Conservation (phyloP, 1,140 invertebrate species). For the Drosophila gunungcola region DNA sequence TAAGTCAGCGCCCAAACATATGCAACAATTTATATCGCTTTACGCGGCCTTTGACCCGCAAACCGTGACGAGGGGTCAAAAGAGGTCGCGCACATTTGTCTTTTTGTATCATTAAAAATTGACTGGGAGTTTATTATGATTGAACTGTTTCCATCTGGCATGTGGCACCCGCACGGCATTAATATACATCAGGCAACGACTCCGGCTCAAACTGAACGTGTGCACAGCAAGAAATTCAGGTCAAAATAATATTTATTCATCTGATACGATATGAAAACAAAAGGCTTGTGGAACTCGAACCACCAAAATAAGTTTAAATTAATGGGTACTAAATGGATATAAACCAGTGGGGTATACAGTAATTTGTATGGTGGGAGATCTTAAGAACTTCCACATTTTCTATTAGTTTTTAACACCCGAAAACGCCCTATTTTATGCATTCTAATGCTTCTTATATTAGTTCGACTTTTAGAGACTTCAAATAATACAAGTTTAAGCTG, state of each 20-base stretch:
- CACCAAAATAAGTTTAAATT: too few species aligned
- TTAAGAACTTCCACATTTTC: too few species aligned
- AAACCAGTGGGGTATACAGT: too few species aligned
- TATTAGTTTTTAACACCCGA: too few species aligned
- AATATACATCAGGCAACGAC: conserved; percentile 54
- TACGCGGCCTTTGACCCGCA: conserved; percentile 29
- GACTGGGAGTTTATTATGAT: conserved; percentile 72
- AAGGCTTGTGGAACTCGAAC: too few species aligned
- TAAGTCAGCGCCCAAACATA: conserved; percentile 8
- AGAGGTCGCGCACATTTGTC: conserved; percentile 25
- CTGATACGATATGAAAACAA: not conserved
- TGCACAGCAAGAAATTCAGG: not conserved
- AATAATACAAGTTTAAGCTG: too few species aligned
- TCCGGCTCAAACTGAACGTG: conserved; percentile 2
- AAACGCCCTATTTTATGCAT: too few species aligned
- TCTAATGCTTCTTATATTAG: too few species aligned
- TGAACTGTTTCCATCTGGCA: conserved; percentile 74
- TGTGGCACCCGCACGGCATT: conserved; percentile 62
- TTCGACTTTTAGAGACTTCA: too few species aligned
- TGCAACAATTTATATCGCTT: conserved; percentile 50
- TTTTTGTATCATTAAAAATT: conserved; percentile 71
- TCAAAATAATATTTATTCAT: too few species aligned
- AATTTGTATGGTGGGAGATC: too few species aligned
- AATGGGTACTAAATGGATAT: too few species aligned
- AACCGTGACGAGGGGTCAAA: not conserved